Conservation (phyloP, 2,888 invertebrate genomes). For the Selenia dentaria region DNA sequence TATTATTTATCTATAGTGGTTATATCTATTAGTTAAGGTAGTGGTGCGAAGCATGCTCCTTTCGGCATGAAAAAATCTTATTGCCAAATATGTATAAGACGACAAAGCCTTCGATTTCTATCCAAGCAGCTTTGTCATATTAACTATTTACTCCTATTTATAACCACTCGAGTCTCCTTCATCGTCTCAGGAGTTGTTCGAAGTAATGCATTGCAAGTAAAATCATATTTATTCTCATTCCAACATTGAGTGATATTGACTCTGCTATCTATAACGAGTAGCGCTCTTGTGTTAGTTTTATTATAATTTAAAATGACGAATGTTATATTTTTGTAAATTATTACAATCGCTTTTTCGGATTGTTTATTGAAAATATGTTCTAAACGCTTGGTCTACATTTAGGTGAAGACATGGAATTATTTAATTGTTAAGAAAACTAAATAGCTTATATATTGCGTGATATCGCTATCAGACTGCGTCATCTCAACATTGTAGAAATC, state of each 20-base stretch:
- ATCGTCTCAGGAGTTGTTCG: slow-evolving; percentile 34
- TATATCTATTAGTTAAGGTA: slow-evolving; percentile 59
- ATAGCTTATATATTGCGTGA: neutral
- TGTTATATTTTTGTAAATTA: slow-evolving; percentile 78
- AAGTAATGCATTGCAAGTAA: slow-evolving; percentile 35
- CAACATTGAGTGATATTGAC: slow-evolving; percentile 67
- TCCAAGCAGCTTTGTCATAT: slow-evolving; percentile 39
- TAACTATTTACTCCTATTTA: slow-evolving; percentile 30
- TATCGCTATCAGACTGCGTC: neutral
- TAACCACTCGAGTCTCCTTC: slow-evolving; percentile 27
- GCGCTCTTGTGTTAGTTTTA: slow-evolving; percentile 59
- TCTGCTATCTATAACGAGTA: slow-evolving; percentile 49
- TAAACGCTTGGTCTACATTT: slow-evolving; percentile 61
- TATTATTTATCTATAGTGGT: slow-evolving; percentile 59
- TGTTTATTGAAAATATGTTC: slow-evolving; percentile 46
- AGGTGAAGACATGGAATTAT: slow-evolving; percentile 22
- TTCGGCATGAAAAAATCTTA: slow-evolving; percentile 50
- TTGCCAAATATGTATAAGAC: slow-evolving; percentile 39
- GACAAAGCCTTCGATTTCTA: slow-evolving; percentile 34
- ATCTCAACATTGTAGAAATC: too few species aligned
- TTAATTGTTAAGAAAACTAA: neutral
- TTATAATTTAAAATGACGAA: slow-evolving; percentile 61
- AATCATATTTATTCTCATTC: slow-evolving; percentile 70
- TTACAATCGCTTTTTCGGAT: slow-evolving; percentile 60
- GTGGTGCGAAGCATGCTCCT: slow-evolving; percentile 64